These are phyloP conservation scores for Onychorhynchus coronatus DNA, from an alignment of 2,113 vertebrate genomes.

Conservation along the genomic window DNA sequence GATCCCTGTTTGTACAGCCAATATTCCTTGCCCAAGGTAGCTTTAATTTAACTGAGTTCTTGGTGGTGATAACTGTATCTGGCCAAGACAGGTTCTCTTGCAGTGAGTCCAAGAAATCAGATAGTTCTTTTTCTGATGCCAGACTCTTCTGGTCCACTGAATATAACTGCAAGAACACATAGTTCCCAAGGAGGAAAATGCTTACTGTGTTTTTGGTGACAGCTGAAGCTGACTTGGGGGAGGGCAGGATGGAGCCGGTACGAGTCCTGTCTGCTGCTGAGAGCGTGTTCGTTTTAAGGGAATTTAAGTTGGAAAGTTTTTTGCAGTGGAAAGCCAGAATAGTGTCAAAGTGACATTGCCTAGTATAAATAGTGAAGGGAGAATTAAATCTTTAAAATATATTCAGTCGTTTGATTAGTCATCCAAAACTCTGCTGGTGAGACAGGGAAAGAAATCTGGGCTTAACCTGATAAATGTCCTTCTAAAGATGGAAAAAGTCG, in stretches of 20 bases:
- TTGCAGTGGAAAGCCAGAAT: not conserved
- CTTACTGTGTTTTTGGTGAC: conserved; percentile 51
- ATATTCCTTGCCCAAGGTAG: not conserved
- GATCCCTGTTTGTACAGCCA: not conserved
- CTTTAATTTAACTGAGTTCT: not conserved
- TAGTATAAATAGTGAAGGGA: conserved; percentile 28
- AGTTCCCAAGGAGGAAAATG: conserved; percentile 58
- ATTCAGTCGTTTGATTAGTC: conserved; percentile 35
- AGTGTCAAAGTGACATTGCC: conserved; percentile 47
- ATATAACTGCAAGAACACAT: conserved; percentile 29
- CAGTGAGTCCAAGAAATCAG: conserved; percentile 40
- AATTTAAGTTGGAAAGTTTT: conserved; percentile 14
- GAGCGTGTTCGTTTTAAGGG: not conserved
- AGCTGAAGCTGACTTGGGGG: conserved; percentile 34
- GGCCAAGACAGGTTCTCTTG: conserved; percentile 22
- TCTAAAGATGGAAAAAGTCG: not conserved
- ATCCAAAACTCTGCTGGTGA: conserved; percentile 43
- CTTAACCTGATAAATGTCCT: conserved; percentile 54
- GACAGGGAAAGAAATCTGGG: conserved; percentile 18
- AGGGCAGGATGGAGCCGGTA: not conserved
- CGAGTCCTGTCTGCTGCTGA: not conserved
- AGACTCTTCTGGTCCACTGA: conserved; percentile 50
- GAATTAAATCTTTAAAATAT: conserved; percentile 32
- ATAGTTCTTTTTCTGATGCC: not conserved
- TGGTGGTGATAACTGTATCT: not conserved